Percentiles rank a stretch among this genome's conserved stretches.
Conservation (phyloP, 2,888 invertebrate genomes). For the Cheilosia vernalis region DNA sequence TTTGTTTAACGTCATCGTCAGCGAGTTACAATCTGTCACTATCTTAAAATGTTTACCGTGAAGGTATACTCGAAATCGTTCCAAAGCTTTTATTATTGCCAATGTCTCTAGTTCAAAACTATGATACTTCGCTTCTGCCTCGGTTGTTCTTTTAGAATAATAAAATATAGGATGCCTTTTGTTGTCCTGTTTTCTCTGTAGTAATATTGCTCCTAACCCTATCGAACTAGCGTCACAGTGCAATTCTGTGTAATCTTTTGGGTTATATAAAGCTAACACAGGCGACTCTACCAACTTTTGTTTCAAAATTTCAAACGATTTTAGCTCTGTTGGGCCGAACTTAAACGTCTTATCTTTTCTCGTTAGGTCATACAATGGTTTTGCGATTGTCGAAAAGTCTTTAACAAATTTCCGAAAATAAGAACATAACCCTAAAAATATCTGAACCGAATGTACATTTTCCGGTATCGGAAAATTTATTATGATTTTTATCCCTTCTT, state of each 20-base stretch:
- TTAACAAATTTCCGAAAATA: constrained; percentile 15
- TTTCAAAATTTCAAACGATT: constrained; percentile 23
- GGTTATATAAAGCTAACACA: constrained; percentile 77
- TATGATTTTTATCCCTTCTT: neutral
- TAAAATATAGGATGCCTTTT: too few species aligned
- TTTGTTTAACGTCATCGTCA: neutral
- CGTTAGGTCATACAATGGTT: neutral
- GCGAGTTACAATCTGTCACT: neutral
- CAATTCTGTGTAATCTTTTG: constrained; percentile 74
- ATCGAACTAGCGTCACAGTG: neutral
- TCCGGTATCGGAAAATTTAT: neutral
- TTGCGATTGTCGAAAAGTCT: neutral
- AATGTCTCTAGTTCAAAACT: neutral
- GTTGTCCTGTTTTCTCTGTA: too few species aligned
- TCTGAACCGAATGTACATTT: neutral
- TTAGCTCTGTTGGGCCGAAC: neutral
- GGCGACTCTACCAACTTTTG: constrained; percentile 42
- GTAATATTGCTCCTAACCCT: neutral
- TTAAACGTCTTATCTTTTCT: neutral
- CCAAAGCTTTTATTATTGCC: neutral
- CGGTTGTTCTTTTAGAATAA: neutral
- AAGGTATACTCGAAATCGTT: constrained; percentile 1
- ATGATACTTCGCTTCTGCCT: too few species aligned
- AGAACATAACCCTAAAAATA: constrained; percentile 15
- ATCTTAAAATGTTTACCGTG: neutral